Evolutionary conservation across 2,797 vertebrate genomes (phyloP).

Genomic region (Cryptoprocta ferox): DNA sequence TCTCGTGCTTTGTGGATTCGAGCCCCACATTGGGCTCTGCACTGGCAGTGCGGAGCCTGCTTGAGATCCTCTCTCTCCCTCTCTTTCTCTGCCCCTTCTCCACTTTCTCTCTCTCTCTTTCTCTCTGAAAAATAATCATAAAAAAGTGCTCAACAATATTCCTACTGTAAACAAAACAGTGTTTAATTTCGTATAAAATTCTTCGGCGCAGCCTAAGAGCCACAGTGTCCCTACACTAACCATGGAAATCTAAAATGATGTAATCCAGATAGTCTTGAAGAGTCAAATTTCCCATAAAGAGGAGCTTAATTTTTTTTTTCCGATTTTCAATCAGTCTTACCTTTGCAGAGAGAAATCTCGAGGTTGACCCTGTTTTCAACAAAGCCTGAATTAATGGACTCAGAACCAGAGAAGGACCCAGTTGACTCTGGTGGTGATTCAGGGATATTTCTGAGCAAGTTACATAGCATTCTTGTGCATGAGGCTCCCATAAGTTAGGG

Average conservation of each 20-base stretch:
- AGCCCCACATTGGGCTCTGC: too few species aligned
- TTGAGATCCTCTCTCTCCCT: too few species aligned
- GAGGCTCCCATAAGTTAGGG: background rate
- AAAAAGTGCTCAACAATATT: background rate
- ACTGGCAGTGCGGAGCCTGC: too few species aligned
- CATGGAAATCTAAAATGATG: background rate
- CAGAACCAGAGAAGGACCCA: background rate
- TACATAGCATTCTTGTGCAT: background rate
- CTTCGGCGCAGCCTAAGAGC: background rate
- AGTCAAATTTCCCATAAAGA: constrained; percentile 1
- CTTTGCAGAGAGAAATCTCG: background rate
- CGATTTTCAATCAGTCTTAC: background rate
- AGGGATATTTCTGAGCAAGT: background rate
- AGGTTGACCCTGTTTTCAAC: background rate
- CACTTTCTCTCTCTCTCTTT: too few species aligned
- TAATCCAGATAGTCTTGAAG: background rate
- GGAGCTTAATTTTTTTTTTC: background rate
- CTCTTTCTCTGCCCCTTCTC: too few species aligned
- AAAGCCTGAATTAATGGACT: background rate
- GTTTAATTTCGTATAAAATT: constrained; percentile 5
- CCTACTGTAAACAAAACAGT: background rate
- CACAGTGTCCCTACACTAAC: background rate
- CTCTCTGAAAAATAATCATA: too few species aligned
- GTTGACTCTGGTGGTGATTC: background rate
- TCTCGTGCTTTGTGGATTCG: too few species aligned